A percentile compares a stretch with the other conserved stretches of the same genome.
Evolutionary conservation across 2,888 invertebrate genomes (phyloP).

Genomic region (Pardosa pseudoannulata): DNA sequence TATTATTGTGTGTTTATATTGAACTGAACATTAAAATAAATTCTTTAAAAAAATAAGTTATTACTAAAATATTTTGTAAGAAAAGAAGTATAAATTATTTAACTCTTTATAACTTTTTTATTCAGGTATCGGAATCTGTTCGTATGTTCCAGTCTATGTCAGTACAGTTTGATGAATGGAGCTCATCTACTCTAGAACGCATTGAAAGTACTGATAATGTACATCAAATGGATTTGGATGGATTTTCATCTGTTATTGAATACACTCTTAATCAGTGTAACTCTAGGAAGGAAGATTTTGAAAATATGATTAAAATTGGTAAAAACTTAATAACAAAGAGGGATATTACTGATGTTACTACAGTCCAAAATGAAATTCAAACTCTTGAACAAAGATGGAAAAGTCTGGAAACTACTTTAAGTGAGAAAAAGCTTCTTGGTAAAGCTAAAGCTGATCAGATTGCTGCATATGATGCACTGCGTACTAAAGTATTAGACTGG

Average conservation of each 20-base stretch:
- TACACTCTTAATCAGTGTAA: slow-evolving; percentile 78
- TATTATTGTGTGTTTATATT: no score
- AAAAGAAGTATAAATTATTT: neutral
- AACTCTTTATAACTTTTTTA: neutral
- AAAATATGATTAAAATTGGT: slow-evolving; percentile 87
- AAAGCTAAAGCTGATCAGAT: slow-evolving; percentile 91
- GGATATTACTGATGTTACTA: slow-evolving; percentile 91
- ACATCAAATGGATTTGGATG: slow-evolving; percentile 81
- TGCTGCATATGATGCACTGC: slow-evolving; percentile 89
- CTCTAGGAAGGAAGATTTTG: slow-evolving; percentile 82
- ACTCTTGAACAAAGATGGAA: slow-evolving; percentile 92
- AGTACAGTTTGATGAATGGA: slow-evolving; percentile 75
- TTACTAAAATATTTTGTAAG: no score
- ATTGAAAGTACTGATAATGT: slow-evolving; percentile 87
- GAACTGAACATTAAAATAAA: no score
- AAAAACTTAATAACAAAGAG: slow-evolving; percentile 88
- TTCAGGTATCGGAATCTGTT: slow-evolving; percentile 45
- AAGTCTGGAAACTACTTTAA: slow-evolving; percentile 87
- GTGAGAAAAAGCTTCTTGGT: slow-evolving; percentile 89
- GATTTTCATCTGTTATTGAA: slow-evolving; percentile 82
- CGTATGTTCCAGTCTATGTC: slow-evolving; percentile 80
- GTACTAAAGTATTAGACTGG: slow-evolving; percentile 91
- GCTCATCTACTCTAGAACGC: slow-evolving; percentile 82
- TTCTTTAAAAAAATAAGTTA: no score
- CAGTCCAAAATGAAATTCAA: slow-evolving; percentile 86